Evolutionary conservation across 2,888 invertebrate species (phyloP), one percentile per base, ranked within the genome.

Genomic region (Bellardia pandia): DNA sequence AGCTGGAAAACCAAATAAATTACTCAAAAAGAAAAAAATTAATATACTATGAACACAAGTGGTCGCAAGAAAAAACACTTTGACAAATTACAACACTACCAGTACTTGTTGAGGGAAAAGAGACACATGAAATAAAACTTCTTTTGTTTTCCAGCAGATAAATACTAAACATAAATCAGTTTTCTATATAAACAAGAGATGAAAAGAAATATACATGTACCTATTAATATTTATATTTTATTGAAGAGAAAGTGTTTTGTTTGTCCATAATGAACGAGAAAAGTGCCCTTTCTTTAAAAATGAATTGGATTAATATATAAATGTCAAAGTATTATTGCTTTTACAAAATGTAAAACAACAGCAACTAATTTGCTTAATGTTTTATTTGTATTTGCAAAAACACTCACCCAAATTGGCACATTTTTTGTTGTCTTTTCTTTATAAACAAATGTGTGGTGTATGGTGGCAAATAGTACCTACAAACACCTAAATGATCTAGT

Each of bases 201-300:
- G 42, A 51, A 71, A 69, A 23, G 48, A 53, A 42, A 42, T 33
- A 51, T 40, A 2, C n/a, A 14, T 45, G 23, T 23, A 23, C 23
- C 23, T 9, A 37, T 53, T 4, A 3, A 51, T 23, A 30, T 33
- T 33, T 42, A 23, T 23, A n/a, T 40, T 69, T 68, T 56, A 33
- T 78, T 48, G 48, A 48, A 76, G 82, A 82, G 82, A 82, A 82
- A 82, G 82, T 62, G n/a, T 40, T 72, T 40, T 40, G 42, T 30
- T 3, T 3, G 16, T 48, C 30, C 33, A 75, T 75, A 68, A 48
- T 37, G 30, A 40, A 42, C 16, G 7, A 7, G 53, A 78, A 79
- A 79, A 53, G 30, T 23, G 64, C 37, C 48, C 48, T 64, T 76
- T 51, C 16, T 37, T 53, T 45, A 77, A 68, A 14, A 9, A 51